Evolutionary conservation across 2,888 invertebrate species (phyloP).

Genomic region (Catocala sponsa): DNA sequence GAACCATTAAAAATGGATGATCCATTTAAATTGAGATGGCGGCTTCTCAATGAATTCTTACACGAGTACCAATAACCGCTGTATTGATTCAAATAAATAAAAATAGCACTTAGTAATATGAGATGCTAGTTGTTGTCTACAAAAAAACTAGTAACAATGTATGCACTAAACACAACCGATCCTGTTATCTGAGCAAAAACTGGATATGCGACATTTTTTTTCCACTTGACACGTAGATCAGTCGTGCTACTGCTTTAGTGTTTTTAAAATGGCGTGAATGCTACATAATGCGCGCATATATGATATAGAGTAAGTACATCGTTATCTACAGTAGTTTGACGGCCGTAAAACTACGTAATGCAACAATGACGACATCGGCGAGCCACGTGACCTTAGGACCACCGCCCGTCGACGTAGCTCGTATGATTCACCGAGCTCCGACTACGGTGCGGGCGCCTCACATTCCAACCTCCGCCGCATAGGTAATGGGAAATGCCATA

Average conservation of each 20-base stretch:
- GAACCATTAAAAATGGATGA: slow-evolving; percentile 64
- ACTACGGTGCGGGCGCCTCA: slow-evolving; percentile 62
- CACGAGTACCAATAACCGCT: slow-evolving; percentile 25
- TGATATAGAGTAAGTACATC: slow-evolving; percentile 23
- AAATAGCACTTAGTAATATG: neutral
- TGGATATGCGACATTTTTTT: slow-evolving; percentile 7
- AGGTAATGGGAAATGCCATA: slow-evolving; percentile 82
- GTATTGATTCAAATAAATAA: slow-evolving; percentile 31
- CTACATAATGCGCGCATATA: slow-evolving; percentile 18
- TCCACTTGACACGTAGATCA: slow-evolving; percentile 1
- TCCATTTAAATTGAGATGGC: slow-evolving; percentile 58
- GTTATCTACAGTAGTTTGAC: slow-evolving; percentile 40
- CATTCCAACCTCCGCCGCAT: slow-evolving; percentile 76
- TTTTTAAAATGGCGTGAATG: slow-evolving; percentile 30
- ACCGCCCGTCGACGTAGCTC: slow-evolving; percentile 52
- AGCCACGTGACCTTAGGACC: slow-evolving; percentile 73
- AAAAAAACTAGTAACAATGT: slow-evolving; percentile 1
- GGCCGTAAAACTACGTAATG: slow-evolving; percentile 52
- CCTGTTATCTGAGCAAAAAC: slow-evolving; percentile 2
- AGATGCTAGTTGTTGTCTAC: neutral
- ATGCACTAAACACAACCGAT: neutral
- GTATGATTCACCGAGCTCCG: slow-evolving; percentile 72
- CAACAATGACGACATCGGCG: slow-evolving; percentile 73
- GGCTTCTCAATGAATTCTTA: slow-evolving; percentile 58
- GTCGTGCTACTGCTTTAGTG: slow-evolving; percentile 11